Percentiles rank a stretch among this genome's conserved stretches.
These are phyloP conservation scores for Pseudeuparius sepicola DNA, from an alignment of 2,888 invertebrate genomes.

Conservation along the genomic window DNA sequence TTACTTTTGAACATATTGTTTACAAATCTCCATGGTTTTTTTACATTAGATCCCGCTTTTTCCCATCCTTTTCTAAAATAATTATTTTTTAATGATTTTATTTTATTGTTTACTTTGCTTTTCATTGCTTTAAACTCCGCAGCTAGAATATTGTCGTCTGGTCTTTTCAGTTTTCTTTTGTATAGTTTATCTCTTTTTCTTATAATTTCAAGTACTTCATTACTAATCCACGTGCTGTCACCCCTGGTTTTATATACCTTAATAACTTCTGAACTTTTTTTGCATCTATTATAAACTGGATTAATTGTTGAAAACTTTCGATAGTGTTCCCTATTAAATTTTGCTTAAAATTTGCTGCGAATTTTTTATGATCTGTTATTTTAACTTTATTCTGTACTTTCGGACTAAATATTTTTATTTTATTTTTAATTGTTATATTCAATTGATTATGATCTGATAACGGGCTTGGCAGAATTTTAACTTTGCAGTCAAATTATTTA, in stretches of 20 bases:
- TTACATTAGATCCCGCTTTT: neutral
- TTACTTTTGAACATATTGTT: slow-evolving; percentile 3
- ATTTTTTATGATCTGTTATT: slow-evolving; percentile 3
- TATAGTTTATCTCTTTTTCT: slow-evolving; percentile 5
- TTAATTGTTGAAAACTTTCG: too few relatives aligned
- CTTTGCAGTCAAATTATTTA: too few relatives aligned
- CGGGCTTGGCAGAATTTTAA: too few relatives aligned
- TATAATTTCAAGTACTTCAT: slow-evolving; percentile 6
- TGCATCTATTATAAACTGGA: too few relatives aligned
- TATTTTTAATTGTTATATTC: neutral
- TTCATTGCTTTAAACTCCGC: neutral
- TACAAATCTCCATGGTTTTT: slow-evolving; percentile 3
- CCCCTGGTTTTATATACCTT: slow-evolving; percentile 4
- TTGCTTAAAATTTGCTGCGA: neutral
- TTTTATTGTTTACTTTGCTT: slow-evolving; percentile 7
- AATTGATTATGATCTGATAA: slow-evolving; percentile 4
- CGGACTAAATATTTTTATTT: neutral
- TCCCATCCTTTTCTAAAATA: slow-evolving; percentile 6
- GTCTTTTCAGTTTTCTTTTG: slow-evolving; percentile 4
- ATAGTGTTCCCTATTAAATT: too few relatives aligned
- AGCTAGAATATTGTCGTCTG: neutral
- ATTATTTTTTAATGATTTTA: slow-evolving; percentile 5
- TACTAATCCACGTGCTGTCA: slow-evolving; percentile 2
- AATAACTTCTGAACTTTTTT: too few relatives aligned
- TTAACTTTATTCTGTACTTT: neutral